Percentiles rank a stretch among this genome's conserved stretches.
Conservation (phyloP, 2,113 vertebrate genomes). For the Ammodytes marinus region DNA sequence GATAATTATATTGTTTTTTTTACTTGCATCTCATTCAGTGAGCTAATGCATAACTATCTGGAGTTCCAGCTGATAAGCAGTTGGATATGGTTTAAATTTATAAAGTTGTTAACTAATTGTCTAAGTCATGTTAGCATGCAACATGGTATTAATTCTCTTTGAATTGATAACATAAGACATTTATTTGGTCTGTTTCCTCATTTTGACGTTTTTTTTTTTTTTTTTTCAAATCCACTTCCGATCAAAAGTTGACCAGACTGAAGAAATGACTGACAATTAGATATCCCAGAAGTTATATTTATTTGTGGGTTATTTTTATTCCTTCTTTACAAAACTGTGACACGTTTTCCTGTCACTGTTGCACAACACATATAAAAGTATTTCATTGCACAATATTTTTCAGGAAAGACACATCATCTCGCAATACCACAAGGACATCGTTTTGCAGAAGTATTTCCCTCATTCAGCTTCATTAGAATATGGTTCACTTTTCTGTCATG, state of each 20-base stretch:
- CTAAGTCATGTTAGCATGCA: constrained; percentile 66
- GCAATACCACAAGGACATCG: constrained; percentile 29
- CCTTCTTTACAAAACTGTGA: constrained; percentile 28
- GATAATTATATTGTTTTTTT: constrained; percentile 44
- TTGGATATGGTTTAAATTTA: constrained; percentile 58
- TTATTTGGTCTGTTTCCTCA: constrained; percentile 16
- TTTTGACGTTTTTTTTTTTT: constrained; percentile 23
- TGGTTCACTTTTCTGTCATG: neutral
- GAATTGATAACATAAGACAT: constrained; percentile 60
- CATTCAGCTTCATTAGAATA: constrained; percentile 35
- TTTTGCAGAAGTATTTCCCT: constrained; percentile 65
- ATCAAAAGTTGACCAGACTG: constrained; percentile 14
- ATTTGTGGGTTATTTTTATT: constrained; percentile 34
- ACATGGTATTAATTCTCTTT: constrained; percentile 70
- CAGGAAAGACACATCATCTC: constrained; percentile 38
- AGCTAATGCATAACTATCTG: constrained; percentile 61
- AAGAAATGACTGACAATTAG: constrained; percentile 49
- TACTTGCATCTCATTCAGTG: constrained; percentile 39
- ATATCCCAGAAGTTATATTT: constrained; percentile 18
- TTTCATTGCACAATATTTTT: constrained; percentile 52
- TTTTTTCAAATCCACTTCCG: constrained; percentile 25
- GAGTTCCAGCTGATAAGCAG: constrained; percentile 72
- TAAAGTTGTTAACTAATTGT: constrained; percentile 56
- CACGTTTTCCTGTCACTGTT: constrained; percentile 48
- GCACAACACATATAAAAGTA: constrained; percentile 45